Conservation (phyloP, 2,113 vertebrate genomes). For the Penelope pileata region DNA sequence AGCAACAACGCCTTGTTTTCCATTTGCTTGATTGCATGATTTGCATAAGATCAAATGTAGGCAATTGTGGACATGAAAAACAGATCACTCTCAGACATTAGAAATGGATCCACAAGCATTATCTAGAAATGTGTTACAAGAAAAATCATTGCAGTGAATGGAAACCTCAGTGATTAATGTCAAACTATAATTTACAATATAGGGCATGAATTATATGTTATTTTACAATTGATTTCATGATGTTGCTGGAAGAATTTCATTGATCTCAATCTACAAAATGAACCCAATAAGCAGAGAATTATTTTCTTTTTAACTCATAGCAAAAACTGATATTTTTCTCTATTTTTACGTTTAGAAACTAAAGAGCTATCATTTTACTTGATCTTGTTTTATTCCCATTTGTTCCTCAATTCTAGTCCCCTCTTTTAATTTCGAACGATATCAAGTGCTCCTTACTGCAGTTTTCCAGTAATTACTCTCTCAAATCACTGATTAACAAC, state of each 20-base stretch:
- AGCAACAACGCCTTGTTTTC: conserved; percentile 66
- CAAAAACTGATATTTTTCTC: conserved; percentile 33
- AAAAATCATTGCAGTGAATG: conserved; percentile 61
- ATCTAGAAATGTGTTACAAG: conserved; percentile 54
- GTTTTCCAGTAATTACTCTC: neutral
- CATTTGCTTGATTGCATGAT: conserved; percentile 76
- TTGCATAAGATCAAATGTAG: conserved; percentile 78
- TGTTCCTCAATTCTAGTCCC: neutral
- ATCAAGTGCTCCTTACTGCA: neutral
- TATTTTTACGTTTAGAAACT: conserved; percentile 31
- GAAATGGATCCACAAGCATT: conserved; percentile 69
- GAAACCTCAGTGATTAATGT: conserved; percentile 74
- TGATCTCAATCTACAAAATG: conserved; percentile 78
- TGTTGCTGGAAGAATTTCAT: conserved; percentile 75
- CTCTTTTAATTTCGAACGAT: neutral
- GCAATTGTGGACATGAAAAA: conserved; percentile 67
- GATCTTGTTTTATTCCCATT: neutral
- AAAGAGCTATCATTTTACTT: neutral
- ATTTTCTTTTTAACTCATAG: conserved; percentile 58
- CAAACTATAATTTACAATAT: conserved; percentile 80
- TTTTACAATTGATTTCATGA: conserved; percentile 81
- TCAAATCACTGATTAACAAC: neutral
- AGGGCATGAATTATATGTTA: conserved; percentile 71
- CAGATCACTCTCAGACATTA: conserved; percentile 65
- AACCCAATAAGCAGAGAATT: conserved; percentile 65